These are phyloP conservation scores for Typhlichthys subterraneus DNA, from an alignment of 2,797 vertebrate genomes.

Conservation along the genomic window DNA sequence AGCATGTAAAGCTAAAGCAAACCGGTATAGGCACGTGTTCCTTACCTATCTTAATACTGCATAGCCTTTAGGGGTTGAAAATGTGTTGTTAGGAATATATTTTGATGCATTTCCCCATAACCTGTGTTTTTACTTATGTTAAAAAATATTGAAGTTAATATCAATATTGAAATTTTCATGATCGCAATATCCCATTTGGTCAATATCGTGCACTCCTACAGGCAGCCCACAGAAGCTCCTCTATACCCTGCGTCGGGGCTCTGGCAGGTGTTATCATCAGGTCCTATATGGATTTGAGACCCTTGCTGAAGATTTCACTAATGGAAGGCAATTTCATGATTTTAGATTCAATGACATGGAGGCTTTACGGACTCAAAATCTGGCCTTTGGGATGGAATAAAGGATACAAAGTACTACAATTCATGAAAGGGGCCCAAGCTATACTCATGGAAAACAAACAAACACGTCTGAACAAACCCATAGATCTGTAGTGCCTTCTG, in stretches of 20 bases:
- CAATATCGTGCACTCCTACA: background rate
- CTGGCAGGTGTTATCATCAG: constrained; percentile 29
- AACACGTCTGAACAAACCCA: constrained; percentile 45
- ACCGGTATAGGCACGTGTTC: background rate
- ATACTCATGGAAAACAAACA: constrained; percentile 8
- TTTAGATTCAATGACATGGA: constrained; percentile 51
- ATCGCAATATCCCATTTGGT: no score
- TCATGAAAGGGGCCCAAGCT: constrained; percentile 43
- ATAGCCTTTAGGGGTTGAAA: no score
- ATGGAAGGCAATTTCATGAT: constrained; percentile 60
- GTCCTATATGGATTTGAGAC: constrained; percentile 54
- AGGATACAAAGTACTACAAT: constrained; percentile 41
- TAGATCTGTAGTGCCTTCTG: constrained; percentile 37
- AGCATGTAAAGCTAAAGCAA: constrained; percentile 47
- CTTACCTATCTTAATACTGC: background rate
- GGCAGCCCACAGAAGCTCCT: constrained; percentile 29
- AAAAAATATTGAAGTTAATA: no score
- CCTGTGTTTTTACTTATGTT: no score
- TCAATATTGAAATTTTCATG: no score
- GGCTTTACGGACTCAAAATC: constrained; percentile 62
- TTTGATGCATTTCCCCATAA: no score
- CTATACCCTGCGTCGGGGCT: constrained; percentile 28
- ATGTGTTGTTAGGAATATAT: no score
- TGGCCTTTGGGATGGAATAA: constrained; percentile 49
- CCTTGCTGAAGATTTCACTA: constrained; percentile 36